Conservation (phyloP, 2,113 vertebrate species). For the Morphnarchus princeps region DNA sequence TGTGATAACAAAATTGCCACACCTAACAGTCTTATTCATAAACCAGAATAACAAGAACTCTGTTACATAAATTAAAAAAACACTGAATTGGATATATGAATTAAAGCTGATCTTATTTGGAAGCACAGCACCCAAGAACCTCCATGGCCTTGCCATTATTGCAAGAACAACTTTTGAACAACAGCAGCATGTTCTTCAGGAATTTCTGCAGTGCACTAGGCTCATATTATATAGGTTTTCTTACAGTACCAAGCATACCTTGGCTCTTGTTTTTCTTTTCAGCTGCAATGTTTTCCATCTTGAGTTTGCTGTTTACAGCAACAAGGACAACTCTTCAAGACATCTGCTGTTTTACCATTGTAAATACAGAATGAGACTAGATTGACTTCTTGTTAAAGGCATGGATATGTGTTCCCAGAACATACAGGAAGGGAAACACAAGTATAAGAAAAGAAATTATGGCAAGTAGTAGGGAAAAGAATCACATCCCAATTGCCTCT, state of each 20-base stretch:
- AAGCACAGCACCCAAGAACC: neutral
- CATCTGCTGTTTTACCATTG: neutral
- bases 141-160: neutral
- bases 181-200: neutral
- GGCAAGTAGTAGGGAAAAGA: neutral
- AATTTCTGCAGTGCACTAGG: neutral
- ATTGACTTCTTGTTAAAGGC: neutral
- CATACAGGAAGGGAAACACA: neutral
- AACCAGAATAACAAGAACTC: neutral
- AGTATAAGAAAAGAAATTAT: neutral
- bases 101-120: neutral
- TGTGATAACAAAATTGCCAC: neutral
- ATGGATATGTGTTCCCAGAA: neutral
- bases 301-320: neutral
- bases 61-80: neutral
- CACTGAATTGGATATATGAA: neutral
- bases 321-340: neutral
- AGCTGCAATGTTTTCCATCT: neutral
- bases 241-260: neutral
- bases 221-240: neutral
- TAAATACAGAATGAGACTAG: neutral
- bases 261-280: neutral
- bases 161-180: neutral
- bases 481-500: neutral
- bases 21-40: neutral